Evolutionary conservation across 2,888 invertebrate genomes (phyloP).

Genomic region (Epicampocera succincta): DNA sequence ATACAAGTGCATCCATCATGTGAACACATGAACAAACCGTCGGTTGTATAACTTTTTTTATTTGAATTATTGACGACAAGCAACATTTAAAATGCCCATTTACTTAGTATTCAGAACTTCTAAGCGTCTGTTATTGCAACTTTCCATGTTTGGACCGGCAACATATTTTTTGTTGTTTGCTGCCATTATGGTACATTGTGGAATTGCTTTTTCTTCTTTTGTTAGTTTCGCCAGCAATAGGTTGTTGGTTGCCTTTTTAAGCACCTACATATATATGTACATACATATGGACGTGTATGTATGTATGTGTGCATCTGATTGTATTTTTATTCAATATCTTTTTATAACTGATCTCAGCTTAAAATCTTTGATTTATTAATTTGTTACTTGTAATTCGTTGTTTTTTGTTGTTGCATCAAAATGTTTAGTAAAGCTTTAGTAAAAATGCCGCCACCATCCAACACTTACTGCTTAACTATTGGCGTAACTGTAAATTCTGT

Average conservation of each 20-base stretch:
- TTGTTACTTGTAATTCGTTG: conserved; percentile 55
- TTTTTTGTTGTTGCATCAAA: conserved; percentile 37
- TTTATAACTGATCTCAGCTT: conserved; percentile 58
- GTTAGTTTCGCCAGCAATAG: conserved; percentile 50
- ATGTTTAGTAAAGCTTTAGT: conserved; percentile 32
- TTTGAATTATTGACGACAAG: conserved; percentile 60
- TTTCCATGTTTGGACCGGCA: conserved; percentile 53
- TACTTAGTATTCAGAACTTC: conserved; percentile 8
- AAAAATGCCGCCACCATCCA: conserved; percentile 54
- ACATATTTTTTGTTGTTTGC: conserved; percentile 30
- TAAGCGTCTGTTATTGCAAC: conserved; percentile 26
- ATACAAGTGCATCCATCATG: no score
- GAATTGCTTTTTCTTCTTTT: conserved; percentile 32
- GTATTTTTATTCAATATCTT: neutral
- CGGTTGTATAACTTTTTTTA: neutral
- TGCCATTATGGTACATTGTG: conserved; percentile 50
- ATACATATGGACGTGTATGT: conserved; percentile 1
- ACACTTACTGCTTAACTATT: conserved; percentile 26
- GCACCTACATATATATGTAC: conserved; percentile 23
- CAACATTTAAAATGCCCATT: conserved; percentile 43
- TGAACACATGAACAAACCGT: neutral
- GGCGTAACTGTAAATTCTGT: neutral
- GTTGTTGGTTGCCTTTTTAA: conserved; percentile 67
- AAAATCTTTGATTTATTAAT: conserved; percentile 69
- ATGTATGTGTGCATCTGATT: neutral